These are phyloP conservation scores for Mesoclemmys tuberculata DNA, from an alignment of 2,113 vertebrate genomes.

Conservation along the genomic window DNA sequence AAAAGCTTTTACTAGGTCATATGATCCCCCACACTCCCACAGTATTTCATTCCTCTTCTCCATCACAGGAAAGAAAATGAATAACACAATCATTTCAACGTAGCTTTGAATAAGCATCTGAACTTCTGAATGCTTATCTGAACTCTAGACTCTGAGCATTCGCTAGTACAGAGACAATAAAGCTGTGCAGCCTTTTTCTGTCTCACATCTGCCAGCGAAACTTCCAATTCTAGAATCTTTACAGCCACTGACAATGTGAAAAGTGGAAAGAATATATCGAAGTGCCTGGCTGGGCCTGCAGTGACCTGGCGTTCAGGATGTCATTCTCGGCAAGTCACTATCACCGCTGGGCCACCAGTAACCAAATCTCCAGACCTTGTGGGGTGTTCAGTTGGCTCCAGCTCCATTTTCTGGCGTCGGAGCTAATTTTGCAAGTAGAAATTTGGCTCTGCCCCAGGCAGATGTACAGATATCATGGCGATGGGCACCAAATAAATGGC, in stretches of 20 bases:
- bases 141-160: background rate
- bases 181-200: background rate
- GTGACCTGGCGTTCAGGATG: background rate
- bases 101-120: background rate
- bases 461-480: background rate
- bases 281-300: background rate
- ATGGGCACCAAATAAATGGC: background rate
- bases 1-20: background rate
- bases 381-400: background rate
- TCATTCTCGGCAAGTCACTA: background rate
- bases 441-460: background rate
- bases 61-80: background rate
- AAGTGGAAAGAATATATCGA: background rate
- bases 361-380: background rate
- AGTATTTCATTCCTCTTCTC: background rate
- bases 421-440: background rate
- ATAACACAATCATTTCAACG: background rate
- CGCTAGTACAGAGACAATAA: background rate
- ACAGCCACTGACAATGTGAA: rapidly evolving
- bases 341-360: background rate
- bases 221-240: background rate
- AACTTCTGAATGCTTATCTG: background rate
- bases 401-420: background rate
- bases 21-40: rapidly evolving
- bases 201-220: background rate